Evolutionary conservation across 2,888 invertebrate genomes (phyloP), one percentile per base, ranked within the genome.

Genomic region (Dexiosoma caninum): DNA sequence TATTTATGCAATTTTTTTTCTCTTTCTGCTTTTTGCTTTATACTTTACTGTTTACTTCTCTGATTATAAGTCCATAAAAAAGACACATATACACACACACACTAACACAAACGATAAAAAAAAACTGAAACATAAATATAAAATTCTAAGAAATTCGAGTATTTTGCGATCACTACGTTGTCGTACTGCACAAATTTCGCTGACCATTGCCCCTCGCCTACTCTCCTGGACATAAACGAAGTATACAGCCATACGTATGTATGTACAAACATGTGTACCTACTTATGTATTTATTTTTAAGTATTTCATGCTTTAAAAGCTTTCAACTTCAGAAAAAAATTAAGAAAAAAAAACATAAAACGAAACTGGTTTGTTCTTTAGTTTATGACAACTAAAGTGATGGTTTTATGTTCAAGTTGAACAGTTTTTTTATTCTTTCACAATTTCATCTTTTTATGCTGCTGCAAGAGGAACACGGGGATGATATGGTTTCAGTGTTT

Each of bases 311-410:
- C 8, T 44, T 27, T 12, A 51, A 57, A 79, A 69, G 46, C 64
- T 46, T 75, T 69, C 23, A 49, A 69, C 16, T 53, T 37, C 12
- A 51, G 35, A 2, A 23, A 10, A 62, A 37, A 23, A n/a, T n/a
- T n/a, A n/a, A 44, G 8, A 49, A 40, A 37, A 0, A 57, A 53
- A n/a, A 42, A 51, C 40, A 57, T 44, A 49, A 59, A 78, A 49
- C 40, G 49, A 80, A 82, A 82, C 82, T 78, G 78, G 82, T 82
- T 82, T 71, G 7, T 46, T 64, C 53, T 74, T 49, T 35, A 66
- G 46, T 69, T 67, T 78, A 78, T 79, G 70, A 57, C 69, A 74
- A 59, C 19, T 64, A 53, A 81, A 67, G 67, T 77, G 72, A 77
- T 77, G 67, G 67, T 62, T 81, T 81, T 69, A 77, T 69, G 80